Base-by-base conservation (phyloP, 2,113 vertebrate species). In the Sorex fumeus region DNA sequence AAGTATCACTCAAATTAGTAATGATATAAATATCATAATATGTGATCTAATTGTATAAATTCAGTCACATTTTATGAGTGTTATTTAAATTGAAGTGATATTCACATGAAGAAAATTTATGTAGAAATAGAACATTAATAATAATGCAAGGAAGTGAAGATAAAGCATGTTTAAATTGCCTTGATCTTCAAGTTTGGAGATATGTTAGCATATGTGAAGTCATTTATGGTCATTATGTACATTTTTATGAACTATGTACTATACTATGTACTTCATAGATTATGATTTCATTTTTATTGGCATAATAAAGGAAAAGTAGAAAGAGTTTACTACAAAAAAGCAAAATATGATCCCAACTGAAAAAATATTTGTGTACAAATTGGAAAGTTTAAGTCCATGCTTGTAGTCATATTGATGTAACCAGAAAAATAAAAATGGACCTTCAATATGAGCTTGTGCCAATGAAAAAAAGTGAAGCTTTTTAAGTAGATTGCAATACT, bases 401-500 rank as follows among this genome's bases (percentile, higher is more conserved):
- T 69, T 30, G 40, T 43, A 13, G 43, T 25, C n/a, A 40, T 28
- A 28, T 3, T 16, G 25, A 36, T 71, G 13, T 34, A 64, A 47
- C 23, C 19, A 23, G 57, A 60, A 60, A 60, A 60, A 64, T 28
- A 72, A 82, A 82, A 27, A 82, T 9, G 8, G 34, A 0, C 3
- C 64, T 28, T 3, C 25, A 32, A 15, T 28, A 9, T 12, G 72
- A 57, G 30, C 83, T 77, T 60, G 2, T 27, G 36, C 0, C 19
- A 0, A 74, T 50, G 32, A 6, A 81, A 13, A 1, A 0, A 6
- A 77, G 45, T 66, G 0, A 74, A 93, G 81, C 47, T 21, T 1
- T 76, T 16, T 28, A 47, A 32, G 84, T 86, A 67, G 71, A 21
- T 34, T 75, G 79, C 57, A 93, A 78, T 71, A 32, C 12, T 50